Evolutionary conservation across 1,140 invertebrate genomes (phyloP), one percentile per base, ranked within the genome.

Genomic region (Drosophila sechellia): DNA sequence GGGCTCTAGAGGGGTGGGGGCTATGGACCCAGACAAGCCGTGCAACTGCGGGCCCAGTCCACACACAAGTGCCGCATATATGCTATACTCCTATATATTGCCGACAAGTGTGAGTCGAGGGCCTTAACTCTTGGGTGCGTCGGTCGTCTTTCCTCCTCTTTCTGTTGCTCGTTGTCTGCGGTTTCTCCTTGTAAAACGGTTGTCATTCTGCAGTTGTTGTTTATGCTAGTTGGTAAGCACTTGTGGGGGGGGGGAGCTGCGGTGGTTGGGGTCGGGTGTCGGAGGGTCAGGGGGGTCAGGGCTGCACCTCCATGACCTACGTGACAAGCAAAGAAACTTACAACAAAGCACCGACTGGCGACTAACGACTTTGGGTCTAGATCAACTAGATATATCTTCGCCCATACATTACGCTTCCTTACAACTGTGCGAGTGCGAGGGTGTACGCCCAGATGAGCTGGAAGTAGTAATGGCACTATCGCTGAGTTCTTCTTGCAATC

Each of bases 171-270:
- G 35, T 66, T 65, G 45, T 52, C 59, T 80, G 81, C 69, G 81
- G 81, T 77, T 85, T 63, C 39, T 45, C 52, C 78, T 56, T 81
- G 74, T 65, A 85, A 85, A 86, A 73, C 77, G 77, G 54, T 85
- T 86, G 81, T 77, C 81, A 79, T 77, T 83, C 46, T 46, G 42
- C 40, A 55, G 63, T 52, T 61, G 66, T 72, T 74, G 65, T 48
- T 61, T 27, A 65, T 79, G 80, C 66, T 69, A 69, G 59, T 85
- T 84, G 72, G 37, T 74, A 81, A 66, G 81, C 68, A 74, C 77
- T 85, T 70, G 46, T 59, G 64, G 20, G 12, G 49, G 25, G 20
- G 20, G 20, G 20, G 20, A 22, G 2, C 3, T 22, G 20, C 3
- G 20, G 2, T 22, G 20, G 49, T 13, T 34, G 5, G 10, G 1